Conservation (phyloP, 2,888 invertebrate genomes). For the Calliphora vomitoria region DNA sequence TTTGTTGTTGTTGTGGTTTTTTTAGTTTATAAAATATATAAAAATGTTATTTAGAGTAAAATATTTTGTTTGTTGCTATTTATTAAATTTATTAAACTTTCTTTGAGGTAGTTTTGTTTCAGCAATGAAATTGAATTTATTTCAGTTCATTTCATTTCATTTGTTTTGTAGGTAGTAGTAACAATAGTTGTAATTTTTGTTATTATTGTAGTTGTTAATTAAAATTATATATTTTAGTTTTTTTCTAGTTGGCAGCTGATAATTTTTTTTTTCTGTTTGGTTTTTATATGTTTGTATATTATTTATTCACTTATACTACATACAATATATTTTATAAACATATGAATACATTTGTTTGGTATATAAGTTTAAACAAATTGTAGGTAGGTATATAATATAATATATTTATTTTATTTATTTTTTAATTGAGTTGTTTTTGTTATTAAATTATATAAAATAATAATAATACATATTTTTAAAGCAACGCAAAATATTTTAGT, state of each 20-base stretch:
- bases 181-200: constrained; percentile 40
- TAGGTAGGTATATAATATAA: not conserved
- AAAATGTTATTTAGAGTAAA: too few relatives aligned
- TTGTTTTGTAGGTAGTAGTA: constrained; percentile 35
- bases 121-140: constrained; percentile 6
- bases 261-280: constrained; percentile 34
- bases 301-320: too few relatives aligned
- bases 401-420: not conserved
- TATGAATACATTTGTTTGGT: not conserved
- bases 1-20: not conserved
- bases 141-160: constrained; percentile 28
- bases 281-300: not conserved
- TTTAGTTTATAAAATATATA: constrained; percentile 37
- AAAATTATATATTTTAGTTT: constrained; percentile 2
- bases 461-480: not conserved
- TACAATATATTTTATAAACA: too few relatives aligned
- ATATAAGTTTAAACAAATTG: not conserved
- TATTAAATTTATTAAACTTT: constrained; percentile 29
- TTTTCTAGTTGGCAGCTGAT: constrained; percentile 70
- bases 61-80: constrained; percentile 15
- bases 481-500: not conserved
- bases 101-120: constrained; percentile 71
- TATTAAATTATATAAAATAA: constrained; percentile 23
- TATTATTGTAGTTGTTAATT: not conserved
- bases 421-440: constrained; percentile 6